A percentile compares a stretch with the other conserved stretches of the same genome.
These are phyloP conservation scores for Mus spicilegus DNA, from an alignment of 2,113 vertebrate species.

Conservation along the genomic window DNA sequence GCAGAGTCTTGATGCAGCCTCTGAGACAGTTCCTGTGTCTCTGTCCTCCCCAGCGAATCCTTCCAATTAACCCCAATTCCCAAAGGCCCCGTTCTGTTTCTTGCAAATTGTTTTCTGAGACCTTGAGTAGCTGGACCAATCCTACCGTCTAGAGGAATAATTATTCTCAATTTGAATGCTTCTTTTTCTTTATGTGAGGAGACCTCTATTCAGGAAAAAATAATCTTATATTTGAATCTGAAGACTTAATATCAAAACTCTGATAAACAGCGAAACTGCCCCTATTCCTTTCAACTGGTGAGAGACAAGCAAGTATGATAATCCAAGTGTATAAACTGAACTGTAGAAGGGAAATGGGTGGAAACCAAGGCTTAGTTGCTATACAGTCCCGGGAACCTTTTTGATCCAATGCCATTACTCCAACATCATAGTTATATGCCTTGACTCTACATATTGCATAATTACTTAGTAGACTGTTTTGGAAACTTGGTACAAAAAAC, in stretches of 20 bases:
- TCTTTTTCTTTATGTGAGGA: not conserved
- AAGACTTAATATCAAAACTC: constrained; percentile 66
- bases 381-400: rapidly evolving
- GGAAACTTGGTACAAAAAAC: not conserved
- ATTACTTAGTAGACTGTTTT: not conserved
- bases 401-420: not conserved
- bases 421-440: not conserved
- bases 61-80: constrained; percentile 59
- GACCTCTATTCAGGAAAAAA: not conserved
- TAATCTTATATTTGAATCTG: constrained; percentile 25
- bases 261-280: constrained; percentile 37
- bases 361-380: not conserved
- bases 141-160: constrained; percentile 20
- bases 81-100: constrained; percentile 35
- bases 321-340: not conserved
- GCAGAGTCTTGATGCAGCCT: not conserved
- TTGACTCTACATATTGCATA: not conserved
- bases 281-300: not conserved
- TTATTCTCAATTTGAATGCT: not conserved
- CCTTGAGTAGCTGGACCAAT: not conserved
- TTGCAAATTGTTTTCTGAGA: constrained; percentile 49
- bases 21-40: not conserved
- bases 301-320: not conserved
- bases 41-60: not conserved
- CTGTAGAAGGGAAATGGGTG: not conserved